Base-by-base conservation (phyloP, 2,113 vertebrate genomes). In the Bubo scandiacus region DNA sequence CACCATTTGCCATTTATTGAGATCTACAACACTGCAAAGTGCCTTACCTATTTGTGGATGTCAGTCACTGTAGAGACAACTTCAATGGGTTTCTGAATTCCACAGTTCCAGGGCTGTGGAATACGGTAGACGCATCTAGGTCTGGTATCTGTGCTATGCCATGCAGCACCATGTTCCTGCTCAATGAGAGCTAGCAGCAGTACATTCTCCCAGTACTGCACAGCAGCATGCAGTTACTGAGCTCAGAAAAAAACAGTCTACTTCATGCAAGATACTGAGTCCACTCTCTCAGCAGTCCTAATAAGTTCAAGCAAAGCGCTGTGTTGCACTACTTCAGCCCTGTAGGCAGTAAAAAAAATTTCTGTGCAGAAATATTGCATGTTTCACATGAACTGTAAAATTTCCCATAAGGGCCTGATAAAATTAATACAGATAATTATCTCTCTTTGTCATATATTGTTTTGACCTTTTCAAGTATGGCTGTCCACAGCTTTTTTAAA, bases 51-150 rank as follows among this genome's bases (percentile, higher is more conserved):
- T 84, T 87, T 45, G 25, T 81, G 54, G 30, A 15, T 90, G 14
- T 62, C 22, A 38, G 38, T 91, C n/a, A 23, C 73, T 55, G 26
- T 62, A 59, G 65, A 57, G 32, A 54, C 2, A 1, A 34, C 15
- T 57, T 88, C 19, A 40, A 2, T 1, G 3, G 8, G 12, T 79
- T 72, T 83, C 83, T 83, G 18, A 77, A 65, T 63, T 91, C 34
- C 36, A 6, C 14, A 27, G 4, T 67, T 66, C 12, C 67, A 62
- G 40, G 40, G 38, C 73, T 81, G 32, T 70, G 73, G 32, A 81
- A 29, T 61, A 4, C 1, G 1, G 15, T n/a, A 29, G 3, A 0
- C 27, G 17, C 25, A n/a, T 25, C 30, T 74, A 11, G 17, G 15
- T 58, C 4, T 62, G 68, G 1, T 81, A 7, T 32, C 29, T 40